A percentile compares a stretch with the other conserved stretches of the same genome.
These are phyloP conservation scores for Calliopsis andreniformis DNA, from an alignment of 1,140 invertebrate genomes.

Conservation along the genomic window DNA sequence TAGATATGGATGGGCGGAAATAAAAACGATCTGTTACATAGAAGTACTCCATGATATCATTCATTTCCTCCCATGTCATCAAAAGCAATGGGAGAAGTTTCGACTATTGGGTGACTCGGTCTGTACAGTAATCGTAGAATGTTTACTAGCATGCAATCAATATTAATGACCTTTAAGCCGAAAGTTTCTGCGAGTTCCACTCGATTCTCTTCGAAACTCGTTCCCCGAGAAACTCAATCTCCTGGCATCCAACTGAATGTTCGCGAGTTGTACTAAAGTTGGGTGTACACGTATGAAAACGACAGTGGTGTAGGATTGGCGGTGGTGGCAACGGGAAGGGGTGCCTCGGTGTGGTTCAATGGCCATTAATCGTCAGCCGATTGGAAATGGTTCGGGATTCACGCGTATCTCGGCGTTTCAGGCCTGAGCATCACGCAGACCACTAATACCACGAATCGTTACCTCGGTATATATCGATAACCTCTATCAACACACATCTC, in stretches of 20 bases:
- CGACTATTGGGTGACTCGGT: not conserved
- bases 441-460: conserved; percentile 9
- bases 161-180: not conserved
- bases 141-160: no score
- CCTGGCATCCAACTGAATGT: not conserved
- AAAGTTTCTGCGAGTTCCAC: not conserved
- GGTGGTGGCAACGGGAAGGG: not conserved
- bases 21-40: no score
- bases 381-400: conserved; percentile 40
- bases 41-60: no score
- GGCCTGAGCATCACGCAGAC: conserved; percentile 4
- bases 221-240: not conserved
- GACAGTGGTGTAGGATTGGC: no score
- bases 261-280: conserved; percentile 1
- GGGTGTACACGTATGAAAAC: not conserved
- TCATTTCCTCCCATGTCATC: no score
- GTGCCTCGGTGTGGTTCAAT: not conserved
- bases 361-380: conserved; percentile 50
- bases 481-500: conserved; percentile 1
- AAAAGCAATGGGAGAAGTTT: no score
- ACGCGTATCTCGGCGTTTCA: conserved; percentile 29
- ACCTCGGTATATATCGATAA: conserved; percentile 24
- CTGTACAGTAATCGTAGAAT: no score
- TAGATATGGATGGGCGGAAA: no score
- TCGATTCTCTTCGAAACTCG: conserved; percentile 8